Base-by-base conservation (phyloP, 2,113 vertebrate genomes). In the Eulacestoma nigropectus region DNA sequence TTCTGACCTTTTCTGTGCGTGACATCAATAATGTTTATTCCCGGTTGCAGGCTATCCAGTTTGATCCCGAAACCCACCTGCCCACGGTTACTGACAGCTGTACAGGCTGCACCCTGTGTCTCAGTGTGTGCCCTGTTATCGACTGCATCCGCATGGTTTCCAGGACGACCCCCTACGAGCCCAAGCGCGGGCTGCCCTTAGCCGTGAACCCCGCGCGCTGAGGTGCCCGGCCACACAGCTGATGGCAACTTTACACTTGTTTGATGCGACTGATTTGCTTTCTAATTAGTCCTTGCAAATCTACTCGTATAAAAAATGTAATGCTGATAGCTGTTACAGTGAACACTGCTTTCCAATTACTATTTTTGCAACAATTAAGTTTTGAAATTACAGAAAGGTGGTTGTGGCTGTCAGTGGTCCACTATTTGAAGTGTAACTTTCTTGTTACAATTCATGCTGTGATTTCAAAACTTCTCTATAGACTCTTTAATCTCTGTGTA, bases 121-220 rank as follows among this genome's bases (percentile, higher is more conserved):
- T 99, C 94, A 99, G 99, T 22, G 98, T 99, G 96, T 99, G 99
- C 96, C 99, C 99, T 55, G 98, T 99, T 97, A 98, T 99, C 94
- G 98, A 99, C 98, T 99, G 99, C 98, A 99, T 99, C 98, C 98
- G 90, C 93, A 99, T 99, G 99, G 98, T 99, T 95, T 95, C 98
- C 97, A 98, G 99, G 98, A 98, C 97, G 97, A 99, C 98, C 23
- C 96, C 98, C 75, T 98, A 99, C 78, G 87, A 97, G 87, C 99
- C 99, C 81, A 98, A 97, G 91, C 99, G 99, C 74, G 99, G 99
- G 56, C 97, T 99, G 96, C 99, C 99, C 97, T 96, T 98, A 85
- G 96, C 98, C 30, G 27, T 98, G 86, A 98, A 95, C 97, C 98
- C 98, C 9, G 87, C 96, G 74, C 97, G 79, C 92, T 99, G 97